These are phyloP conservation scores for Palythoa grandis DNA, from an alignment of 92 coral and sea anemone genomes.

Conservation along the genomic window DNA sequence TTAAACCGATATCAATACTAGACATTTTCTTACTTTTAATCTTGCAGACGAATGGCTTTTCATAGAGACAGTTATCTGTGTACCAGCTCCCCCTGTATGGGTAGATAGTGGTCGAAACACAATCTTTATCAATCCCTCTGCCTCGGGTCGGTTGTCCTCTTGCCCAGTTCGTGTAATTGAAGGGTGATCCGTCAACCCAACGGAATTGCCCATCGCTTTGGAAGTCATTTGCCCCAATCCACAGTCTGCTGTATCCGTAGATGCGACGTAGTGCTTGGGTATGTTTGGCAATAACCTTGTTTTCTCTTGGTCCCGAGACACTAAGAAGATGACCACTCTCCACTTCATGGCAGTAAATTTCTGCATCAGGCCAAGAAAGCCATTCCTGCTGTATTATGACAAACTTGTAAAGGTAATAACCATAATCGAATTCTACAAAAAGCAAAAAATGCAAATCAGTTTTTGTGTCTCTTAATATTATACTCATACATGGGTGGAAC, in stretches of 20 bases:
- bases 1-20: too few relatives aligned
- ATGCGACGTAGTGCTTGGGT: constrained; percentile 52
- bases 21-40: constrained; percentile 58
- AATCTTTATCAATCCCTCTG: constrained; percentile 56
- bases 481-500: neutral
- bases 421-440: neutral
- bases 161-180: constrained; percentile 69
- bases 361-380: constrained; percentile 87
- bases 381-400: constrained; percentile 62
- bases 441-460: neutral
- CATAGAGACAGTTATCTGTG: constrained; percentile 66
- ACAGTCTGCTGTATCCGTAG: constrained; percentile 66
- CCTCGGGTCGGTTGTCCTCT: constrained; percentile 66
- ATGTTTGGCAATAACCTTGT: constrained; percentile 27
- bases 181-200: constrained; percentile 68
- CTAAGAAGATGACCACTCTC: constrained; percentile 78
- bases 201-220: constrained; percentile 51
- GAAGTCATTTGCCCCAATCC: constrained; percentile 81
- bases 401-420: constrained; percentile 66
- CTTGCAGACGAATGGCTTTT: constrained; percentile 73
- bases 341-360: constrained; percentile 71
- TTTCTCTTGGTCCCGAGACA: constrained; percentile 41
- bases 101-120: constrained; percentile 59
- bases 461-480: neutral
- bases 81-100: constrained; percentile 67